These are phyloP conservation scores for Centropristis striata DNA, from an alignment of 2,113 vertebrate species.

Conservation along the genomic window DNA sequence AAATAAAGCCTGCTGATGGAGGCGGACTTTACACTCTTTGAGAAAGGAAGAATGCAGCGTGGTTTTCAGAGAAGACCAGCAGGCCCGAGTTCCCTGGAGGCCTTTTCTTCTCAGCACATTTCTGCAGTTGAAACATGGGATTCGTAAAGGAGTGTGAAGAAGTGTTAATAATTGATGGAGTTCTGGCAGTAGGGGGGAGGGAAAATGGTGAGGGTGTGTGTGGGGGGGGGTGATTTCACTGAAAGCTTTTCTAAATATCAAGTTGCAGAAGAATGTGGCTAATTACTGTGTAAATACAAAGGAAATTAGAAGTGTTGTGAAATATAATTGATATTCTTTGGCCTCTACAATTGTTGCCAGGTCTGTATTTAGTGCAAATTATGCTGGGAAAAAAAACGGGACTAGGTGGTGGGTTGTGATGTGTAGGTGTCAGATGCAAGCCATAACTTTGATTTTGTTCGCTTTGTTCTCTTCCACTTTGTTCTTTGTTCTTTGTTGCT, in stretches of 20 bases:
- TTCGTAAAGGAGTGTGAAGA: slow-evolving; percentile 75
- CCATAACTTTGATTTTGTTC: slow-evolving; percentile 53
- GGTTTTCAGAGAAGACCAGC: slow-evolving; percentile 37
- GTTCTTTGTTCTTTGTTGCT: slow-evolving; percentile 65
- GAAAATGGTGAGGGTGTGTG: neutral
- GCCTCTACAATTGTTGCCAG: slow-evolving; percentile 60
- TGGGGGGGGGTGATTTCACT: slow-evolving; percentile 41
- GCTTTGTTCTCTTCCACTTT: slow-evolving; percentile 59
- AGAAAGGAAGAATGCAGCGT: slow-evolving; percentile 5
- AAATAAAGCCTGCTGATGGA: slow-evolving; percentile 26
- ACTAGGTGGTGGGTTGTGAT: slow-evolving; percentile 34
- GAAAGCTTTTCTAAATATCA: slow-evolving; percentile 68
- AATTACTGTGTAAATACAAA: slow-evolving; percentile 78
- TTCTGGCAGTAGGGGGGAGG: slow-evolving; percentile 46
- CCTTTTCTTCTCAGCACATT: slow-evolving; percentile 53
- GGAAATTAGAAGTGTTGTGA: slow-evolving; percentile 75
- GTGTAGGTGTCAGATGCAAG: slow-evolving; percentile 61
- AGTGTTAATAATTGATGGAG: slow-evolving; percentile 84
- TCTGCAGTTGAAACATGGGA: slow-evolving; percentile 73
- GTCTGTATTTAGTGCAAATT: slow-evolving; percentile 52
- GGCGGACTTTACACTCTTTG: slow-evolving; percentile 22
- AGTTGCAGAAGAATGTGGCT: slow-evolving; percentile 69
- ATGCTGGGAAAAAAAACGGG: slow-evolving; percentile 25
- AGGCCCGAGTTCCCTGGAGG: slow-evolving; percentile 52
- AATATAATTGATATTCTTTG: slow-evolving; percentile 79